Evolutionary conservation across 2,797 vertebrate species (phyloP), one percentile per base, ranked within the genome.

Genomic region (Perodicticus potto): DNA sequence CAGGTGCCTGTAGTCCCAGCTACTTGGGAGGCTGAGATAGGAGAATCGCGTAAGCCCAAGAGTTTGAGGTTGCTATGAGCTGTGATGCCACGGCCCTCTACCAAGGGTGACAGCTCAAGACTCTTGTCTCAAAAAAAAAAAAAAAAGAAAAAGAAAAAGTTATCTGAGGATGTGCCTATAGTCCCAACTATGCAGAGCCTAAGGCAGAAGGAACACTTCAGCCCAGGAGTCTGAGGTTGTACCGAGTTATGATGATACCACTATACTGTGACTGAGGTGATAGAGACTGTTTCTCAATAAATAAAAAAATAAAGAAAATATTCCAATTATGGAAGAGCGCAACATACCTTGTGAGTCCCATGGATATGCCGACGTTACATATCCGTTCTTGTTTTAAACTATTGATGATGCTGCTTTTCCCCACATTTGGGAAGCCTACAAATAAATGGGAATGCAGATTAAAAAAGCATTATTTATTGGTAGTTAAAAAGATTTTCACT

Each of bases 361-460:
- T 99, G 89, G 98, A 86, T 43, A 99, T 63, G 29, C 99, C 99
- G 70, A 98, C 98, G 19, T 98, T 98, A 96, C 99, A 99, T 3
- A 98, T 99, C 92, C 98, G 97, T 59, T 98, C 91, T n/a, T 98
- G 99, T 97, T 99, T 99, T 95, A 99, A 93, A 86, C 98, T 99
- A 98, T 99, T 99, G 97, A 99, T 98, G 57, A 99, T 85, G 95
- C 99, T 99, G 99, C 99, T 99, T 98, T 99, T 99, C 25, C 99
- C 99, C 45, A 99, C 99, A 12, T 99, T 99, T 85, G 99, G 99
- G 97, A 99, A 99, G 72, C 99, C 99, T 99, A 96, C n/a, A 96
- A 97, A 89, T 29, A 67, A 59, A 87, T 45, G 19, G 43, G 27
- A 81, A 95, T 94, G 69, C 3, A 77, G 9, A 81, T 57, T 88